phyloP scores from a whole-genome alignment of 1,140 invertebrate species.

The Diachasma alloeum region DNA sequence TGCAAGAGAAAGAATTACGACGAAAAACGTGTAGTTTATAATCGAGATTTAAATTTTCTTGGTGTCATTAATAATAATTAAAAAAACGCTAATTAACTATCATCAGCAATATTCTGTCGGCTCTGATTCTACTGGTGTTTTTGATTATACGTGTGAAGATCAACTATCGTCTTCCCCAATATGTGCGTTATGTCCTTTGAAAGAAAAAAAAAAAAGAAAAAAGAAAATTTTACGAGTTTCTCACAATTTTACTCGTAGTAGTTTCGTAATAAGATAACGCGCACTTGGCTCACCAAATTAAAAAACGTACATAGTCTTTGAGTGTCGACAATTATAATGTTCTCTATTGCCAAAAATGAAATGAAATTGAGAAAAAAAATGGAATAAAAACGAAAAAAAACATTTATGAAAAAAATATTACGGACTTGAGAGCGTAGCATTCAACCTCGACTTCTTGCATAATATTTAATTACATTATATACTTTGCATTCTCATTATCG shows the following conservation, averaged over 20 bases:
- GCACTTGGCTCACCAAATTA: conserved; percentile 11
- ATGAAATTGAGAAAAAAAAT: not conserved
- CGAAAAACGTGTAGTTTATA: not conserved
- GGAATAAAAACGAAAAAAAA: not conserved
- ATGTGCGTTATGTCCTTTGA: not conserved
- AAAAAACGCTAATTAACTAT: not conserved
- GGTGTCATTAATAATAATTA: conserved; percentile 5
- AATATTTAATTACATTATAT: conserved; percentile 20
- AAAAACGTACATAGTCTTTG: conserved; percentile 4
- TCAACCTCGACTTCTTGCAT: conserved; percentile 41
- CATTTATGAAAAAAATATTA: not conserved
- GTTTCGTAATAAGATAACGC: conserved; percentile 11
- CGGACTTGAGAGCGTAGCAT: conserved; percentile 32
- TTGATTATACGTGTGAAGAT: not conserved
- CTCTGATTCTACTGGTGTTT: not conserved
- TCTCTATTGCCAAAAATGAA: conserved; percentile 39
- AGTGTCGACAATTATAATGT: conserved; percentile 28
- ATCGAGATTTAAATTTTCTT: not conserved
- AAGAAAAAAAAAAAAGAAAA: not conserved
- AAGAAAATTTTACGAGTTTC: conserved; percentile 18
- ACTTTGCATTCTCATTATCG: conserved; percentile 30
- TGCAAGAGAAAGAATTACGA: not conserved
- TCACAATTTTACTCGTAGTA: conserved; percentile 17
- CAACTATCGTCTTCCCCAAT: conserved; percentile 1
- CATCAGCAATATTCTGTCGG: conserved; percentile 9